Base-by-base conservation (phyloP, 2,113 vertebrate species). In the Orientallactaga bullata region DNA sequence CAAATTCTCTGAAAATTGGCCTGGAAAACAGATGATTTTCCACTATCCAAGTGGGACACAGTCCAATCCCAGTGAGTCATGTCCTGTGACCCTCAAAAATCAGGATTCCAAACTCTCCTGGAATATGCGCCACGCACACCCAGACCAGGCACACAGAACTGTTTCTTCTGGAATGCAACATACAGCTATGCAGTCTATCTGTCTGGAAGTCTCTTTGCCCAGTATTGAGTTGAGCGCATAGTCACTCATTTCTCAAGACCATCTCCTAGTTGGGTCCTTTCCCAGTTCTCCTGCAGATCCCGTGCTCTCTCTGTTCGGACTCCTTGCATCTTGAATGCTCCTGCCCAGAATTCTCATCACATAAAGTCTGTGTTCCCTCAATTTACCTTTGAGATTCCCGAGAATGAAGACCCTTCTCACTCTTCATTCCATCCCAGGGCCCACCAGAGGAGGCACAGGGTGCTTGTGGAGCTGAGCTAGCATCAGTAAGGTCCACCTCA, bases 401-500 rank as follows among this genome's bases (percentile, higher is more conserved):
- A 69, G 68, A 79, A 79, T 0, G 9, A 76, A 71, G 94, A 60
- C 17, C 0, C 79, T 5, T 5, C 37, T n/a, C 23, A 21, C 5
- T 35, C 55, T 10, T 84, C 66, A 32, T 47, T 2, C 58, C 13
- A 37, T 21, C 23, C 76, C 35, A n/a, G 80, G 60, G 74, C 37
- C 28, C 35, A 1, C 37, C 23, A 18, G 21, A 42, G 66, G 35
- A n/a, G 16, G 28, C 24, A 2, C 0, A 2, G 30, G 66, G 47
- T 18, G 37, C 39, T 17, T 12, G 24, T 23, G 16, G 66, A 30
- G 60, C n/a, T 26, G 51, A 30, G 37, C 23, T 0, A 13, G 21
- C 0, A 1, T 0, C 21, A 1, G 0, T 1, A 26, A 39, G 61
- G 32, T 80, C 35, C 4, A 8, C 6, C 37, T 28, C 47, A 11